Percentiles rank a stretch among this genome's conserved stretches.
Conservation (phyloP, 2,888 invertebrate genomes). For the Drosophila hamatofila region DNA sequence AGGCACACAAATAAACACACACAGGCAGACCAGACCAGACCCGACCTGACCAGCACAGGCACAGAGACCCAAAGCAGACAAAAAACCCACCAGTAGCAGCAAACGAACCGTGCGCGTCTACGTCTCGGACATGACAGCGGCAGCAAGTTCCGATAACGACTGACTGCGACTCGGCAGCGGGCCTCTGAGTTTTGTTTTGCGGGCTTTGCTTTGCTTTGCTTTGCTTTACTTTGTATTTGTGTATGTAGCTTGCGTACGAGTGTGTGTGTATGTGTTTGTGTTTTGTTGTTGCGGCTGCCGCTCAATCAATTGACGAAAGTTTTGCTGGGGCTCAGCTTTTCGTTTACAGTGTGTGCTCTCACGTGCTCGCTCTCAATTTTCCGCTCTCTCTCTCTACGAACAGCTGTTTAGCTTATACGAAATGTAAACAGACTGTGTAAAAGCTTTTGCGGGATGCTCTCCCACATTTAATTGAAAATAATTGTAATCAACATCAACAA, state of each 20-base stretch:
- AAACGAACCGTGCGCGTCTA: constrained; percentile 66
- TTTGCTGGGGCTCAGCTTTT: constrained; percentile 55
- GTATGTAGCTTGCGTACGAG: constrained; percentile 12
- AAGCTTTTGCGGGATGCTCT: constrained; percentile 50
- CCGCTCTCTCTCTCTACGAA: constrained; percentile 30
- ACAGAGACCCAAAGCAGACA: constrained; percentile 35
- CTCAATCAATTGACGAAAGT: constrained; percentile 76
- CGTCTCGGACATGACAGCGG: constrained; percentile 68
- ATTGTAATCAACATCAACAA: constrained; percentile 67
- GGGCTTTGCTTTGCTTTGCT: constrained; percentile 40
- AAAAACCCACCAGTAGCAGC: constrained; percentile 28
- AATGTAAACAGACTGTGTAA: constrained; percentile 74
- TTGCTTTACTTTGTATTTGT: constrained; percentile 29
- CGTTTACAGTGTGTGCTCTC: constrained; percentile 51
- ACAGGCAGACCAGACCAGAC: constrained; percentile 1
- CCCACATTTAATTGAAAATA: constrained; percentile 62
- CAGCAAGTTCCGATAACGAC: constrained; percentile 76
- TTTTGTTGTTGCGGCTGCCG: constrained; percentile 26
- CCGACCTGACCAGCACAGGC: constrained; percentile 17
- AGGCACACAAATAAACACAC: constrained; percentile 35
- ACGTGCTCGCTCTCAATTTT: constrained; percentile 9
- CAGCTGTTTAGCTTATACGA: constrained; percentile 68
- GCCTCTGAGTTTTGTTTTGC: constrained; percentile 59
- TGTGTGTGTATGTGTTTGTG: constrained; percentile 5
- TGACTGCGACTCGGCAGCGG: constrained; percentile 50